Evolutionary conservation across 2,888 invertebrate species (phyloP), one percentile per base, ranked within the genome.

Genomic region (Pharmacophagus antenor): DNA sequence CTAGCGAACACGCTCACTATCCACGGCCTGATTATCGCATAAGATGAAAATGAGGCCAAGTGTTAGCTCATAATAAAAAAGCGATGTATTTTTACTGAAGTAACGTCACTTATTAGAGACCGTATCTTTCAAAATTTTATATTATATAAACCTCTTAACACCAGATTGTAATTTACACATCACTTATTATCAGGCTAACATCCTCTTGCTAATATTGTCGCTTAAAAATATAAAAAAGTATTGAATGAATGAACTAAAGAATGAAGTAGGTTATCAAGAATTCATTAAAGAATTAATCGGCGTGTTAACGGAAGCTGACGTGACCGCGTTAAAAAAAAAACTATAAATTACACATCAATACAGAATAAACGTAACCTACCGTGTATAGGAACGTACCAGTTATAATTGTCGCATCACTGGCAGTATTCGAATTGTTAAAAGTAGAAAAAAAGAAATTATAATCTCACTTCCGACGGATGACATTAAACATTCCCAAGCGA

Each of bases 401-500:
- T n/a, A n/a, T n/a, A n/a, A n/a, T n/a, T n/a, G n/a, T n/a, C n/a
- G n/a, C n/a, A 27, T 27, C 10, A 27, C 23, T 18, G 23, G 18
- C 15, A 31, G 20, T 21, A 52, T 17, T 20, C 17, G 17, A 41
- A 56, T 55, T 18, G 5, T n/a, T 55, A 6, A 47, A 25, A 49
- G 23, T 27, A 31, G n/a, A 31, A 53, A 44, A 49, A 18, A 48
- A 49, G 41, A 42, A 51, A 1, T 27, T 27, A 7, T 37, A n/a
- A 3, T 17, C 31, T 46, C 10, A 52, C 52, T 23, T 58, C 58
- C 46, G 46, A 22, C 58, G 41, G 27, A 58, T 58, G 52, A 23
- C 52, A 51, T 57, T 51, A 51, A 22, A 31, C 57, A 46, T 52
- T 52, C 37, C 44, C 31, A 27, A 37, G 31, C 27, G 46, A 57